Conservation (phyloP, 2,888 invertebrate genomes). For the Odontocerum albicorne region DNA sequence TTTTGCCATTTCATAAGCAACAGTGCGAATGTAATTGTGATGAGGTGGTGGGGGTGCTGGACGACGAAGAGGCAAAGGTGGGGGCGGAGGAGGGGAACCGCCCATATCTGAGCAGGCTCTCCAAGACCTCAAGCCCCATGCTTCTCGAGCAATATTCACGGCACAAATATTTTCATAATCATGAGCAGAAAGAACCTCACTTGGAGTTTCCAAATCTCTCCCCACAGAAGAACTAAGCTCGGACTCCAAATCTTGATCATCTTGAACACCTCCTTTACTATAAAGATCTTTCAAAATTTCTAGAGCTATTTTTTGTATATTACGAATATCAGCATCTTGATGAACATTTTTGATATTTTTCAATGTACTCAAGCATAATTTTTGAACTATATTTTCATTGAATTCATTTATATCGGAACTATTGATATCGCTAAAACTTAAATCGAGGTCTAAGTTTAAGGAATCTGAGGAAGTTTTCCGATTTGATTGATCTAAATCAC, state of each 20-base stretch:
- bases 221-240: constrained; percentile 48
- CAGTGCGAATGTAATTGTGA: constrained; percentile 57
- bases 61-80: constrained; percentile 23
- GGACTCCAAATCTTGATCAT: constrained; percentile 45
- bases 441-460: constrained; percentile 57
- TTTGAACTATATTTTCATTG: constrained; percentile 59
- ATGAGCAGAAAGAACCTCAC: constrained; percentile 62
- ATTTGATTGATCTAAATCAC: constrained; percentile 47
- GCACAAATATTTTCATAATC: constrained; percentile 69
- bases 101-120: constrained; percentile 63
- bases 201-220: constrained; percentile 57
- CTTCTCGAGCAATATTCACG: constrained; percentile 64
- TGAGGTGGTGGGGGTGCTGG: constrained; percentile 22
- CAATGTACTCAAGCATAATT: constrained; percentile 55
- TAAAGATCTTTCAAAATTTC: constrained; percentile 59
- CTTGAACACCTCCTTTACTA: constrained; percentile 48
- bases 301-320: constrained; percentile 57
- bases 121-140: constrained; percentile 67
- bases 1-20: constrained; percentile 51
- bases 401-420: constrained; percentile 59
- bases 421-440: constrained; percentile 59
- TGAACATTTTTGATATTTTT: constrained; percentile 59
- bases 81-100: constrained; percentile 31
- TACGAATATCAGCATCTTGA: constrained; percentile 58
- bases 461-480: constrained; percentile 58